Conservation (phyloP, 2,113 vertebrate genomes). For the Heteronetta atricapilla region DNA sequence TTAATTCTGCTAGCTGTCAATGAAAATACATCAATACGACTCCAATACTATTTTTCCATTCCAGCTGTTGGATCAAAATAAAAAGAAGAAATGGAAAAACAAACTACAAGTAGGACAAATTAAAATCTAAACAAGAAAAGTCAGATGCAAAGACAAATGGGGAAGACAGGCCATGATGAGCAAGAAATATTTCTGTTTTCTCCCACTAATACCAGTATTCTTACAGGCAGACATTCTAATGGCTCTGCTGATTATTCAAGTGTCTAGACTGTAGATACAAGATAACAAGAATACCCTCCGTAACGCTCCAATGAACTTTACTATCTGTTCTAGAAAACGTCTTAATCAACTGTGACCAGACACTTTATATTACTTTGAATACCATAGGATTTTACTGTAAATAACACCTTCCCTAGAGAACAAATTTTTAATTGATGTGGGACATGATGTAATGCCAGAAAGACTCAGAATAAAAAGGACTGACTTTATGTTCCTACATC, state of each 20-base stretch:
- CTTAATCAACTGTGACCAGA: conserved; percentile 17
- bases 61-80: conserved; percentile 24
- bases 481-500: background rate
- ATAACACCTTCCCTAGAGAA: background rate
- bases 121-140: conserved; percentile 5
- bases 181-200: conserved; percentile 1
- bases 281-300: background rate
- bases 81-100: background rate
- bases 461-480: background rate
- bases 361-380: background rate
- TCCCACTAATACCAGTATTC: background rate
- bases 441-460: background rate
- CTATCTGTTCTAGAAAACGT: conserved; percentile 14
- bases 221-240: conserved; percentile 18
- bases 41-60: background rate
- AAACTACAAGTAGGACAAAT: background rate
- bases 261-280: conserved; percentile 19
- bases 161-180: background rate
- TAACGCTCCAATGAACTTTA: background rate
- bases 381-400: background rate
- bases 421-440: background rate
- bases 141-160: conserved; percentile 1
- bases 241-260: conserved; percentile 25
- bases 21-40: background rate
- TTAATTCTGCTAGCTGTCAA: conserved; percentile 39